A percentile compares a stretch with the other conserved stretches of the same genome.
Conservation (phyloP, 2,797 vertebrate species). For the Zonotrichia albicollis region DNA sequence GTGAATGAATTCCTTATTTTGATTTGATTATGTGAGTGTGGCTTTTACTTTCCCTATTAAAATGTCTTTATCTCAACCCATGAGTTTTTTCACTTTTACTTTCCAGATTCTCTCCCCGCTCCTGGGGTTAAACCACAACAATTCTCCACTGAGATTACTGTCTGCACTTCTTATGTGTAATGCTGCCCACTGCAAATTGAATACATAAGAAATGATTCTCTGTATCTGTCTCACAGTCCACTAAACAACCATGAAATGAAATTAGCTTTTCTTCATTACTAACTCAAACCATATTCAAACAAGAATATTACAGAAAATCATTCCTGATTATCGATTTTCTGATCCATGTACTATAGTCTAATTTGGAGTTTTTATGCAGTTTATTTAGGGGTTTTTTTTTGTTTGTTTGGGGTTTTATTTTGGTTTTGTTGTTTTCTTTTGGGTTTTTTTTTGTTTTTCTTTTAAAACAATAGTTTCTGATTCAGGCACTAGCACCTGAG, state of each 20-base stretch:
- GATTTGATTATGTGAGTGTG: background rate
- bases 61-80: background rate
- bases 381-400: background rate
- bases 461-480: background rate
- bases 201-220: background rate
- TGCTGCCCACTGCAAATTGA: background rate
- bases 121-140: background rate
- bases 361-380: background rate
- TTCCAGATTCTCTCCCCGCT: rapidly evolving
- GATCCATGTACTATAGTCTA: background rate
- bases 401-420: background rate
- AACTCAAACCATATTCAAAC: background rate
- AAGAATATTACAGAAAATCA: background rate
- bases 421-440: too few relatives aligned
- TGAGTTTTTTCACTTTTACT: background rate
- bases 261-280: slow-evolving; percentile 8
- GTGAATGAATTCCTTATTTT: background rate
- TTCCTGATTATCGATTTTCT: background rate
- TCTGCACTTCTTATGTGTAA: background rate
- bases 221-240: background rate
- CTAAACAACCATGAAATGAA: background rate
- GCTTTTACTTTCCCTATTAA: background rate
- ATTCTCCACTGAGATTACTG: background rate
- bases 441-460: background rate
- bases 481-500: background rate